These are phyloP conservation scores for Bambusicola thoracicus DNA, from an alignment of 2,113 vertebrate species.

Conservation along the genomic window DNA sequence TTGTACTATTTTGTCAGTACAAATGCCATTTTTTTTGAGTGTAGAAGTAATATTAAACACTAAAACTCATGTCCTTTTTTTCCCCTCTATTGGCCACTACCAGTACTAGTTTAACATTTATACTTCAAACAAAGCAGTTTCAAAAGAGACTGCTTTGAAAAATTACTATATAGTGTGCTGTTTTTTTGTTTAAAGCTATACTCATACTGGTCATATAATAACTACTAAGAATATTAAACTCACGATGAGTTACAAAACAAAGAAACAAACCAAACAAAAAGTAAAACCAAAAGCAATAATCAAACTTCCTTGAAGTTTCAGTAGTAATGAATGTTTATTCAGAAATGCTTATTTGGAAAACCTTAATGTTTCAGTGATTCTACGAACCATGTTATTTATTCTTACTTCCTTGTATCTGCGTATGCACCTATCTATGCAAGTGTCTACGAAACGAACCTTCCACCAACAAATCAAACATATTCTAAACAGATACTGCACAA, in stretches of 20 bases:
- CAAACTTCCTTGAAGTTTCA: background rate
- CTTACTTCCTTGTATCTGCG: background rate
- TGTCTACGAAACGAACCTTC: background rate
- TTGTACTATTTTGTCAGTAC: background rate
- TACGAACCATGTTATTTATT: background rate
- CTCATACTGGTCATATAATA: background rate
- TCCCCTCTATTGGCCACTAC: fast-evolving
- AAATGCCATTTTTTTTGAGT: background rate
- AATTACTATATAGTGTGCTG: background rate
- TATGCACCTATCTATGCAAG: background rate
- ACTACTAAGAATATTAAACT: background rate
- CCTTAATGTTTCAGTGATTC: background rate
- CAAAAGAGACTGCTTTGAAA: background rate
- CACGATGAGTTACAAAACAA: background rate
- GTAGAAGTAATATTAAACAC: background rate
- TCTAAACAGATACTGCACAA: background rate
- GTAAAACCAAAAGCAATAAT: fast-evolving
- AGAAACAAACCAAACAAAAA: background rate
- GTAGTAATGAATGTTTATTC: background rate
- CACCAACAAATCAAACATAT: background rate
- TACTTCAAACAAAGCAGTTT: background rate
- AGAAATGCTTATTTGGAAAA: background rate
- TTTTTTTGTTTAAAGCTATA: background rate
- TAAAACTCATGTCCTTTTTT: background rate
- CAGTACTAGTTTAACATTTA: background rate